Evolutionary conservation across 2,888 invertebrate genomes (phyloP), one percentile per base, ranked within the genome.

Genomic region (Phortica magna): DNA sequence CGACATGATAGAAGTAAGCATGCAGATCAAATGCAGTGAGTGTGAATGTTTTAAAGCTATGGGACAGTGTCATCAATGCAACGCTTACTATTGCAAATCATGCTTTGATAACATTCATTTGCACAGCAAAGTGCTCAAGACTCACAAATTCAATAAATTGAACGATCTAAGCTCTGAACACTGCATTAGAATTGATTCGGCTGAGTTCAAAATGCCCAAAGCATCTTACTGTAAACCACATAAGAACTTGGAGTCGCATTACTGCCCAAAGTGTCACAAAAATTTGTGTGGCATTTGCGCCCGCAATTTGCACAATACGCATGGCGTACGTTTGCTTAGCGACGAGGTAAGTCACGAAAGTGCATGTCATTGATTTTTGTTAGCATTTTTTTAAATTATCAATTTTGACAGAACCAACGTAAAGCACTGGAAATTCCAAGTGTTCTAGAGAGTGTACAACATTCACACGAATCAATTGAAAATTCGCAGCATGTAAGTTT

Each of bases 31-130:
- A 55, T 91, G 91, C 75, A 84, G 79, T 75, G 91, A 91, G 77
- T 92, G 91, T 73, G 80, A 83, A 48, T 4, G 53, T 0, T 64
- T 42, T 0, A 48, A 79, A 0, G 89, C 89, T 9, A 64, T 75
- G 7, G 88, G 88, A 10, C 78, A 85, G 17, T 92, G 91, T 78
- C 81, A 81, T n/a, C 83, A 88, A 61, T 92, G 91, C 77, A 85
- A 82, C 64, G 89, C 82, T 1, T 84, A 84, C 72, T 91, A 86
- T 59, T 92, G 91, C 79, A 82, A 80, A 6, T 77, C 74, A 5
- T 92, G 91, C 76, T 92, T 90, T 67, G 83, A 86, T 0, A 77
- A 74, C 1, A 85, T 91, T 0, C 91, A 92, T 77, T 81, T 81
- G 14, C 81, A 86, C 48, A 89, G 90, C 42, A 89, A 87, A 79